Percentiles rank a stretch among this genome's conserved stretches.
phyloP scores from a whole-genome alignment of 2,797 vertebrate genomes.

The Sarcophilus harrisii region DNA sequence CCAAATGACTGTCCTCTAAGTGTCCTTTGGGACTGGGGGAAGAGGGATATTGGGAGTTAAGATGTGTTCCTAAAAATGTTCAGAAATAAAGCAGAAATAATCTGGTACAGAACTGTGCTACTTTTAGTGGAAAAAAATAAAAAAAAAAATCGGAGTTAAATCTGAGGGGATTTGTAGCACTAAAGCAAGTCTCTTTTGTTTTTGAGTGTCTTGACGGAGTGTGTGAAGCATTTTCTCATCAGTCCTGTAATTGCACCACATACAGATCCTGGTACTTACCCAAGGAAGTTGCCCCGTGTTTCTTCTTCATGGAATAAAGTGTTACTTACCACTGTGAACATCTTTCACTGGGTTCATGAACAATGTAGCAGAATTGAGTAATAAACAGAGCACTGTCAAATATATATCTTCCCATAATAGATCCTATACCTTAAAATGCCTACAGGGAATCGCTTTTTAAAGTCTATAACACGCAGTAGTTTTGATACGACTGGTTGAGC shows the following conservation, averaged over 20 bases:
- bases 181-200: slow-evolving; percentile 63
- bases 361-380: slow-evolving; percentile 80
- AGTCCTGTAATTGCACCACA: slow-evolving; percentile 57
- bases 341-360: slow-evolving; percentile 80
- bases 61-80: slow-evolving; percentile 53
- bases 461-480: slow-evolving; percentile 80
- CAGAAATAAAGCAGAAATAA: slow-evolving; percentile 16
- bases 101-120: slow-evolving; percentile 26
- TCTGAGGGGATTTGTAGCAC: slow-evolving; percentile 52
- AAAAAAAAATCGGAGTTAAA: slow-evolving; percentile 58
- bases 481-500: slow-evolving; percentile 81
- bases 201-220: slow-evolving; percentile 61
- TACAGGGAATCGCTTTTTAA: slow-evolving; percentile 79
- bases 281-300: slow-evolving; percentile 12
- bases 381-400: slow-evolving; percentile 84
- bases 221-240: slow-evolving; percentile 52
- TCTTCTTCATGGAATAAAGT: slow-evolving; percentile 73
- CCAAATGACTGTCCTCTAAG: slow-evolving; percentile 56
- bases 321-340: slow-evolving; percentile 72
- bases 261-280: slow-evolving; percentile 65
- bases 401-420: slow-evolving; percentile 80
- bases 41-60: background rate
- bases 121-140: slow-evolving; percentile 69
- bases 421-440: slow-evolving; percentile 77
- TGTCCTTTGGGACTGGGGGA: slow-evolving; percentile 4